Evolutionary conservation across 2,797 vertebrate species (phyloP).

Genomic region (Hypotaenidia okinawae): DNA sequence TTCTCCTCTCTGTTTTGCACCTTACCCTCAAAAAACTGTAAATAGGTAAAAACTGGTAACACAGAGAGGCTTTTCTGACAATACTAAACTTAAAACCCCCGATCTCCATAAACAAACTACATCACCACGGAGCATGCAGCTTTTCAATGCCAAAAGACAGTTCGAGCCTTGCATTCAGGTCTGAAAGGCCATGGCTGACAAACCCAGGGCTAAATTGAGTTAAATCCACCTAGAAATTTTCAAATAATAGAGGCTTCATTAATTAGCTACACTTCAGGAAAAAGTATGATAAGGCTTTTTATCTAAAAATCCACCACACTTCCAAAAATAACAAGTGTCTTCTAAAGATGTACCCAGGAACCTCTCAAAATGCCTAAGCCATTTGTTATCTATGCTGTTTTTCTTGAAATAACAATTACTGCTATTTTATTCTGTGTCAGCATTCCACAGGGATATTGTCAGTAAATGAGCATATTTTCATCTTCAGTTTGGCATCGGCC

Average conservation of each 20-base stretch:
- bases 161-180: not conserved
- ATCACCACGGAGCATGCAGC: not conserved
- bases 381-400: not conserved
- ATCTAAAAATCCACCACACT: not conserved
- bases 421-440: not conserved
- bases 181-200: not conserved
- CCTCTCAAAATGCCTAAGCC: not conserved
- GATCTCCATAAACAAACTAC: constrained; percentile 9
- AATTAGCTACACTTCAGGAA: not conserved
- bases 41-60: constrained; percentile 37
- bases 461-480: not conserved
- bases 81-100: constrained; percentile 50
- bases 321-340: not conserved
- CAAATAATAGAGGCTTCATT: not conserved
- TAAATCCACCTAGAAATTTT: not conserved
- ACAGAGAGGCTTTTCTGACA: constrained; percentile 30
- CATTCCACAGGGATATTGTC: not conserved
- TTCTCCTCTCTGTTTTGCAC: constrained; percentile 39
- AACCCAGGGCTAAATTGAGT: not conserved
- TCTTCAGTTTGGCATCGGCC: not conserved
- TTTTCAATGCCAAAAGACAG: not conserved
- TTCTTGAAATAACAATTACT: not conserved
- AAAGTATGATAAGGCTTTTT: not conserved
- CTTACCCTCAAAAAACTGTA: constrained; percentile 58
- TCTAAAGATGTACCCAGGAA: not conserved